These are phyloP conservation scores for Benitochromis conjunctus DNA, from an alignment of 2,113 vertebrate genomes.

Conservation along the genomic window DNA sequence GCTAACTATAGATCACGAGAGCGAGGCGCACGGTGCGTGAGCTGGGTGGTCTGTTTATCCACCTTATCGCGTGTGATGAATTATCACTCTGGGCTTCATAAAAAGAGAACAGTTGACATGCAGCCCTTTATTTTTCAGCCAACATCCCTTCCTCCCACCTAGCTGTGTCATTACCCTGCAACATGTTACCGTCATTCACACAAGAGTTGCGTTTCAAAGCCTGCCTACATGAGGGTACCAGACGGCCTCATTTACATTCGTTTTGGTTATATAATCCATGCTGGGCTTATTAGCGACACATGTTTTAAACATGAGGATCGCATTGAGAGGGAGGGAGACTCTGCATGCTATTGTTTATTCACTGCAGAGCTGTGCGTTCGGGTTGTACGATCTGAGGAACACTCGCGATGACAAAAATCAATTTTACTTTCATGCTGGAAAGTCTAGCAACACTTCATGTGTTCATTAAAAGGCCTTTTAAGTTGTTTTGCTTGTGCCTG, in stretches of 20 bases:
- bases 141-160: background rate
- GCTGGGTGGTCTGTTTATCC: conserved; percentile 35
- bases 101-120: background rate
- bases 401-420: background rate
- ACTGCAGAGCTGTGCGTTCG: background rate
- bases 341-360: background rate
- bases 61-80: conserved; percentile 3
- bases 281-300: conserved; percentile 18
- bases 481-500: background rate
- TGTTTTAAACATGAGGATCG: conserved; percentile 43
- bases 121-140: background rate
- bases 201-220: background rate
- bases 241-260: conserved; percentile 6
- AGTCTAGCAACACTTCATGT: background rate
- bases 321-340: background rate
- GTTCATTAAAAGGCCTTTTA: background rate
- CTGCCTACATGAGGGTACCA: background rate
- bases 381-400: background rate
- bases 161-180: background rate
- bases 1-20: conserved; percentile 1
- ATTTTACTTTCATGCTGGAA: conserved; percentile 1
- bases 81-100: conserved; percentile 6
- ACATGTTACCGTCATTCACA: background rate
- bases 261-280: background rate
- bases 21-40: too few species aligned